phyloP scores from a whole-genome alignment of 2,113 vertebrate genomes.

The Larimichthys polyactis region DNA sequence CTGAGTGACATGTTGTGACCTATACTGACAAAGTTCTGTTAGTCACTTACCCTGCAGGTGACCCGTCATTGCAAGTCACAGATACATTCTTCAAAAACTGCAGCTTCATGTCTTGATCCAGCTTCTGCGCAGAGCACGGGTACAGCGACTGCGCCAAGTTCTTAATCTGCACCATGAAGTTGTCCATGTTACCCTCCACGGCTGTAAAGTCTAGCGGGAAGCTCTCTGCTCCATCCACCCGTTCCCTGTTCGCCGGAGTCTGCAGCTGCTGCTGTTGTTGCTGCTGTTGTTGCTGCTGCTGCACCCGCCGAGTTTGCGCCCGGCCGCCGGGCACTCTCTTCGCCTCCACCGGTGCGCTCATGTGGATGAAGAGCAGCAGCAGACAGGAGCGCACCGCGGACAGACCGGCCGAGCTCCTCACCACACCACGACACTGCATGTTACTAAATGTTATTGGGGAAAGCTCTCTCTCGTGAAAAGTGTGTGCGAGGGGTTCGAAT shows the following conservation, averaged over 20 bases:
- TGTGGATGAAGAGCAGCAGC: conserved; percentile 85
- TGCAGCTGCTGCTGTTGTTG: conserved; percentile 56
- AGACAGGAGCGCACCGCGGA: conserved; percentile 74
- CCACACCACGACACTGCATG: conserved; percentile 49
- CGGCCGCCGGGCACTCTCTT: conserved; percentile 86
- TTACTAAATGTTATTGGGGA: conserved; percentile 6
- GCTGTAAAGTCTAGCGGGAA: conserved; percentile 94
- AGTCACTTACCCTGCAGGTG: conserved; percentile 88
- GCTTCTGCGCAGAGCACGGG: conserved; percentile 90
- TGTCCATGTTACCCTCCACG: conserved; percentile 94
- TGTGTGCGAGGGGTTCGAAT: neutral
- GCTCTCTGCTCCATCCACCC: conserved; percentile 86
- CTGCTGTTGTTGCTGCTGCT: conserved; percentile 50
- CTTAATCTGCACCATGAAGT: conserved; percentile 93
- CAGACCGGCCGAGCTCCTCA: conserved; percentile 24
- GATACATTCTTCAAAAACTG: conserved; percentile 88
- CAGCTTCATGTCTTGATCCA: conserved; percentile 90
- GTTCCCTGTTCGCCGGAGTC: conserved; percentile 71
- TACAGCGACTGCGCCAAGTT: conserved; percentile 93
- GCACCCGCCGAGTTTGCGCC: conserved; percentile 73
- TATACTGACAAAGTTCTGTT: neutral
- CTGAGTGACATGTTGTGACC: neutral
- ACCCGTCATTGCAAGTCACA: conserved; percentile 93
- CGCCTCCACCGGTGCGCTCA: conserved; percentile 75
- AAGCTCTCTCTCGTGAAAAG: conserved; percentile 4